phyloP scores from a whole-genome alignment of 2,888 invertebrate genomes.

The Stramonita haemastoma region DNA sequence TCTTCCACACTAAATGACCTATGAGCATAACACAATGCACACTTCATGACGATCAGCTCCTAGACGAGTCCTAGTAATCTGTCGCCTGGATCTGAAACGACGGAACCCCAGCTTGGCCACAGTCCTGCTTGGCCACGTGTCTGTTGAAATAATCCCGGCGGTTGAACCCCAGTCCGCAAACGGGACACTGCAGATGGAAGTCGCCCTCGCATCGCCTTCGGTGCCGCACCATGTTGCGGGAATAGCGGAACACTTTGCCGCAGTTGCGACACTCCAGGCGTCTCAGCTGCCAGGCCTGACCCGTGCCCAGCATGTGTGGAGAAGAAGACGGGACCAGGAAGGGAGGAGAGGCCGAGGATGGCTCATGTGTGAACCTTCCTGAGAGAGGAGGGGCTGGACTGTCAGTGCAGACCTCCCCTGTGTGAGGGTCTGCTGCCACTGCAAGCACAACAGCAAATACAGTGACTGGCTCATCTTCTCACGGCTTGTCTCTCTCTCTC shows the following conservation, averaged over 20 bases:
- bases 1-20: too few species aligned
- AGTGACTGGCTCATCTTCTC: neutral
- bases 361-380: neutral
- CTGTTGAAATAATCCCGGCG: conserved; percentile 41
- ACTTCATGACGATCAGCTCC: too few species aligned
- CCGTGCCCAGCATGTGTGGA: neutral
- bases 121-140: conserved; percentile 35
- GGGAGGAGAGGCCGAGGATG: neutral
- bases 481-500: too few species aligned
- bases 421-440: neutral
- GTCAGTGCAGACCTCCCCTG: neutral
- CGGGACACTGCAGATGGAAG: conserved; percentile 40
- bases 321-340: neutral
- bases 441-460: conserved; percentile 8
- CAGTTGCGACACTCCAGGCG: conserved; percentile 40
- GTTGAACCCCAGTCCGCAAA: conserved; percentile 42
- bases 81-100: too few species aligned
- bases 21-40: too few species aligned
- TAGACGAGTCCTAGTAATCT: too few species aligned
- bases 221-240: conserved; percentile 45
- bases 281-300: neutral
- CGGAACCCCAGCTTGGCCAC: neutral
- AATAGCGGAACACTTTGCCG: conserved; percentile 42
- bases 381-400: neutral
- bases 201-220: conserved; percentile 42